Base-by-base conservation (phyloP, 2,888 invertebrate species). In the Eupithecia pulchellata region DNA sequence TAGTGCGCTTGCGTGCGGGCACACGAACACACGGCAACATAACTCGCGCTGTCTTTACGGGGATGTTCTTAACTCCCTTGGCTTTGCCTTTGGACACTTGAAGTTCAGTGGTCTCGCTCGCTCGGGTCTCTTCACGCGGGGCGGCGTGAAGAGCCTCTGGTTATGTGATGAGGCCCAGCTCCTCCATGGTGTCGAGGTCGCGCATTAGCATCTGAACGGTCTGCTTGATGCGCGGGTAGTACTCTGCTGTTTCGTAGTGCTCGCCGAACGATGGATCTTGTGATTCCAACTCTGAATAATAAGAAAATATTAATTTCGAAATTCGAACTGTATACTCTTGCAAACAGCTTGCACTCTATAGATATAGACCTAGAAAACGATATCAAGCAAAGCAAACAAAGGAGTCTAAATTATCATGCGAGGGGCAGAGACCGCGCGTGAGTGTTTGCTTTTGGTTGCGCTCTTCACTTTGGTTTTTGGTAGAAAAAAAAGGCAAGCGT, bases 191-290 rank as follows among this genome's bases (percentile, higher is more conserved):
- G 65, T 95, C 95, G 36, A 98, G 91, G 86, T 98, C 98, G 68
- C 96, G 94, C 79, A 97, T 91, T 69, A 97, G 90, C 95, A 97
- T 96, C 82, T 96, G 96, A 64, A 97, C 89, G 0, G 97, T 96
- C 84, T 97, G 96, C 80, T 96, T 96, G 8, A 96, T 96, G 78
- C 95, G 95, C 27, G 96, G 96, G 80, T 95, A 95, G 78, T 95
- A 95, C 55, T 96, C 94, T 0, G 95, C 89, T 0, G 89, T 94
- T 82, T 95, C 95, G 73, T 95, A 94, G 77, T 95, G 95, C 74
- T 95, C 93, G 47, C 78, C 78, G 74, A 96, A 95, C n/a, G 95
- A 93, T 17, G 95, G 94, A 79, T 96, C 95, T 87, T 96, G 95
- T 1, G 95, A 93, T 86, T 96, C 96, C 77, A 96, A 78, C 80